Evolutionary conservation across 92 coral and sea anemone species (phyloP).

Genomic region (Parazoanthus swiftii): DNA sequence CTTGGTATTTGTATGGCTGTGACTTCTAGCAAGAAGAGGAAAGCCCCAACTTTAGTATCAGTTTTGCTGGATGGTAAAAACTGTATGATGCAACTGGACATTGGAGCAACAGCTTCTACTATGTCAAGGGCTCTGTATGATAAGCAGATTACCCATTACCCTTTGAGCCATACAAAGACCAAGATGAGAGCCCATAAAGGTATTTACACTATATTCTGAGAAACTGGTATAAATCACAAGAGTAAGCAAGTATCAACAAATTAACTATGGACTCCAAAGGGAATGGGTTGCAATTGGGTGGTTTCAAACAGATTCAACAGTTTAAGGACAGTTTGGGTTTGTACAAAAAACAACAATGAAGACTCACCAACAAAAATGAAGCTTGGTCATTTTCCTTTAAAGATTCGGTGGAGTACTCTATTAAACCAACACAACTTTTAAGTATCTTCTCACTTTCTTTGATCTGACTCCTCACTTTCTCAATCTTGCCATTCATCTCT

Average conservation of each 20-base stretch:
- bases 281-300: too few relatives aligned
- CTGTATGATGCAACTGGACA: conserved; percentile 47
- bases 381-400: conserved; percentile 88
- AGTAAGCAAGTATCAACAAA: too few relatives aligned
- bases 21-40: conserved; percentile 8
- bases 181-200: conserved; percentile 47
- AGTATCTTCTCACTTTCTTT: conserved; percentile 68
- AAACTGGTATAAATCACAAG: too few relatives aligned
- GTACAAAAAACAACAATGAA: background rate
- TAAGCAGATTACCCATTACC: conserved; percentile 37
- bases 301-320: too few relatives aligned
- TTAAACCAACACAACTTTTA: conserved; percentile 60
- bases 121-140: conserved; percentile 36
- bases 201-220: background rate
- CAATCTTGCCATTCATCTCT: conserved; percentile 76
- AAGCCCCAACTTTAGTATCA: conserved; percentile 24
- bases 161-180: conserved; percentile 11
- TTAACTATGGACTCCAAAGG: too few relatives aligned
- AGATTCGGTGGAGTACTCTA: conserved; percentile 77
- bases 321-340: background rate
- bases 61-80: conserved; percentile 33
- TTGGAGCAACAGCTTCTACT: conserved; percentile 52
- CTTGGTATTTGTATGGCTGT: conserved; percentile 31
- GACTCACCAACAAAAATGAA: conserved; percentile 88
- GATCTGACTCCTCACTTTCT: conserved; percentile 74